These are phyloP conservation scores for Sialis fuliginosa DNA, from an alignment of 2,888 invertebrate genomes.

Conservation along the genomic window DNA sequence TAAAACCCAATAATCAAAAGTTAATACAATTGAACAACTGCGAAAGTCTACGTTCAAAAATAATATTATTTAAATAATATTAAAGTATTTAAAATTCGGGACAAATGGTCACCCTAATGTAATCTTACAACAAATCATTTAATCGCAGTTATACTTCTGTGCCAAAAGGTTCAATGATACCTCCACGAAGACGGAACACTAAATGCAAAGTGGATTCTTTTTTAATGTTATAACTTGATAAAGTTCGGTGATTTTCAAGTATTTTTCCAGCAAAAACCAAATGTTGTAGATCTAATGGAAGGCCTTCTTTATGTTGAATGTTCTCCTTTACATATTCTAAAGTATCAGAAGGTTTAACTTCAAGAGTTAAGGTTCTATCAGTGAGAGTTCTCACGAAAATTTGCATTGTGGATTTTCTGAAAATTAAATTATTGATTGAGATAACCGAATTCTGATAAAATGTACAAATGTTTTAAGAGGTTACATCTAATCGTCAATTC, in stretches of 20 bases:
- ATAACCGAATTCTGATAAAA: no score
- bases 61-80: no score
- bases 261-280: conserved; percentile 89
- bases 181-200: conserved; percentile 86
- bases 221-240: conserved; percentile 86
- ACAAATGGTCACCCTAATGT: no score
- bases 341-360: conserved; percentile 82
- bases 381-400: conserved; percentile 92
- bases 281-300: conserved; percentile 80
- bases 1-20: no score
- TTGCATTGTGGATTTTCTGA: conserved; percentile 54
- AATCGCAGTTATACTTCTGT: conserved; percentile 98
- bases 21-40: no score
- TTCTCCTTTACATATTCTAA: conserved; percentile 92
- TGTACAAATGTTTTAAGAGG: no score
- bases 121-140: conserved; percentile 99
- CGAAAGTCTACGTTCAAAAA: no score
- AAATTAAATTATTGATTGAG: conserved; percentile 7
- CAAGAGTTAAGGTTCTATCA: conserved; percentile 83
- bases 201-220: conserved; percentile 90
- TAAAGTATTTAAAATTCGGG: no score
- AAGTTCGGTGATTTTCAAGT: conserved; percentile 81
- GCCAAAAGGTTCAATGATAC: conserved; percentile 91
- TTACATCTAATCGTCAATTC: no score
- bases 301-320: conserved; percentile 82